Evolutionary conservation across 2,113 vertebrate species (phyloP), one percentile per base, ranked within the genome.

Genomic region (Caracal caracal): DNA sequence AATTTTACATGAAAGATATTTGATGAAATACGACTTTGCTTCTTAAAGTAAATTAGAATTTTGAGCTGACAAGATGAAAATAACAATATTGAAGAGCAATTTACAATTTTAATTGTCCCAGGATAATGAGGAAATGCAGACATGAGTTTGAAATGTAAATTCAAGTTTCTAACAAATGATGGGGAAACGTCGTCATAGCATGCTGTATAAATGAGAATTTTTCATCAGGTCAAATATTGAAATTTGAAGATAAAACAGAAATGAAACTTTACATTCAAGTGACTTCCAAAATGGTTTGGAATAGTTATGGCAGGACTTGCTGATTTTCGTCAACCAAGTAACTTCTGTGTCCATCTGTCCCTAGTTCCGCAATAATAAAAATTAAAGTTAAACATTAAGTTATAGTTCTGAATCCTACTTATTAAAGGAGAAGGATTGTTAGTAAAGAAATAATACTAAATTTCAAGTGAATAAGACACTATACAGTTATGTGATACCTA

Each of bases 231-330:
- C 24, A 78, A 75, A 88, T 73, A 79, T 40, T 79, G 70, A 65
- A 33, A 88, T 87, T 22, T 35, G 33, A 88, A 90, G 43, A 35
- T 65, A 93, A 96, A 83, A 49, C 20, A 51, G 37, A 88, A 95
- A 40, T 66, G 2, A 83, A 90, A 84, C 40, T 78, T 82, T 93
- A 71, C 6, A 83, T 83, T 82, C 12, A 81, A 61, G 5, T 79
- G n/a, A 37, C n/a, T 90, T 90, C 12, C 19, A 80, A 78, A 76
- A 79, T 61, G 47, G 3, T 83, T 87, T 87, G 4, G 22, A 73
- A 94, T 84, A 24, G 4, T 66, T 73, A 61, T 79, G 84, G 43
- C 11, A 90, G 61, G 56, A 76, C 51, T 92, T 66, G 61, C 24
- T 65, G 63, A 83, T 76, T 85, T 68, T 81, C 47, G 59, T 78